phyloP scores from a whole-genome alignment of 2,888 invertebrate genomes.

The Philonicus albiceps region DNA sequence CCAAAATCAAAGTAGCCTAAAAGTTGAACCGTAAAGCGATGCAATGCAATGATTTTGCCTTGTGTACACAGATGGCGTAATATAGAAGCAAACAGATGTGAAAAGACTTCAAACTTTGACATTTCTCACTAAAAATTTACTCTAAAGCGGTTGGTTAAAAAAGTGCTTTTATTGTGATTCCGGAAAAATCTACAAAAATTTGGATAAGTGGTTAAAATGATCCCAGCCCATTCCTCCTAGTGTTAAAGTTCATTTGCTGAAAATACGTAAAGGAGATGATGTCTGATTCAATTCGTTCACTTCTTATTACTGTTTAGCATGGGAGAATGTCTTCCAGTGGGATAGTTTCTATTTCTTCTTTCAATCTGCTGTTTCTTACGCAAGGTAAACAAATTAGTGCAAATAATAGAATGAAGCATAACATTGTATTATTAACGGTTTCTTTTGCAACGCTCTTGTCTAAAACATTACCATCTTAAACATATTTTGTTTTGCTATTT shows the following conservation, averaged over 20 bases:
- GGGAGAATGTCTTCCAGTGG: slow-evolving; percentile 64
- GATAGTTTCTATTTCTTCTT: slow-evolving; percentile 63
- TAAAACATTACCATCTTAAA: neutral
- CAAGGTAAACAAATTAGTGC: slow-evolving; percentile 58
- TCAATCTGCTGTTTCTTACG: slow-evolving; percentile 64
- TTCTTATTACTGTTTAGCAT: slow-evolving; percentile 54
- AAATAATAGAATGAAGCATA: neutral
- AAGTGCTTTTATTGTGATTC: neutral
- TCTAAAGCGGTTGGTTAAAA: neutral
- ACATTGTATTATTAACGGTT: neutral
- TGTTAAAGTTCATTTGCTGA: neutral
- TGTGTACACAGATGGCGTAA: neutral
- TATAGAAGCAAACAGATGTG: neutral
- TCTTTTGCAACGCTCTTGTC: neutral
- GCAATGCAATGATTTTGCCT: neutral
- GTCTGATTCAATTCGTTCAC: neutral
- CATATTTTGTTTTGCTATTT: too few relatives aligned
- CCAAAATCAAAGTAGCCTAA: too few relatives aligned
- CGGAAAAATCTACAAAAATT: neutral
- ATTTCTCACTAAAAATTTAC: neutral
- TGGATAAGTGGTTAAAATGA: neutral
- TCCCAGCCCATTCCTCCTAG: neutral
- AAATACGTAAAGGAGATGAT: neutral
- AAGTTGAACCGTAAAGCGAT: too few relatives aligned
- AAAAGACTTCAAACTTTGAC: neutral